These are phyloP conservation scores for Lepidonotus clava DNA, from an alignment of 2,888 invertebrate genomes.

Conservation along the genomic window DNA sequence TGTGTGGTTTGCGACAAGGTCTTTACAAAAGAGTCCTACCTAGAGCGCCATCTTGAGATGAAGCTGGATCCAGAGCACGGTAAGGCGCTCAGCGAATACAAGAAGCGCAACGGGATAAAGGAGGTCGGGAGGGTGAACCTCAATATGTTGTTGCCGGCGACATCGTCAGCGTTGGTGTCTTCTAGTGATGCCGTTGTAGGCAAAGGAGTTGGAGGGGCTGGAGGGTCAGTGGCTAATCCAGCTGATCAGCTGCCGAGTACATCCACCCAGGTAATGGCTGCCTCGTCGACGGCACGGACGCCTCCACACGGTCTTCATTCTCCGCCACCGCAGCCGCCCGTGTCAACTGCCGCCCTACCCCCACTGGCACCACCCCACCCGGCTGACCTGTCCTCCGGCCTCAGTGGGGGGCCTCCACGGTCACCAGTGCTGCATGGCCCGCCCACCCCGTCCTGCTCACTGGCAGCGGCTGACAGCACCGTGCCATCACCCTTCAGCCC, in stretches of 20 bases:
- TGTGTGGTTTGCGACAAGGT: constrained; percentile 64
- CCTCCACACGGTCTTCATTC: neutral
- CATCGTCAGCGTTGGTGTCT: constrained; percentile 47
- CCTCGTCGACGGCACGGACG: neutral
- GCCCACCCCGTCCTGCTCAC: constrained; percentile 58
- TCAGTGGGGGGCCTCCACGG: neutral
- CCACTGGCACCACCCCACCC: constrained; percentile 11
- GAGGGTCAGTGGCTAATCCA: neutral
- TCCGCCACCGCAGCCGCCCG: constrained; percentile 19
- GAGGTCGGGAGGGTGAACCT: constrained; percentile 17
- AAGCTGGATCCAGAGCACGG: constrained; percentile 63
- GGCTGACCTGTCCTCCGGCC: constrained; percentile 51
- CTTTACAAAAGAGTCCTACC: constrained; percentile 65
- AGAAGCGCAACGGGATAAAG: constrained; percentile 21
- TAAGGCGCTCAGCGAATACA: constrained; percentile 55
- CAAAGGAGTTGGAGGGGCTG: neutral
- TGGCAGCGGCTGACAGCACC: constrained; percentile 59
- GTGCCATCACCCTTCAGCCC: constrained; percentile 58
- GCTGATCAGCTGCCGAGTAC: constrained; percentile 10
- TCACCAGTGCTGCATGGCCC: constrained; percentile 53
- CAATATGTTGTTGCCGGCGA: constrained; percentile 26
- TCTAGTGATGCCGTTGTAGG: constrained; percentile 27
- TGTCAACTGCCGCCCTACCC: constrained; percentile 47
- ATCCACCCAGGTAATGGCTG: neutral
- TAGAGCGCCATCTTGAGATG: constrained; percentile 65